phyloP scores from a whole-genome alignment of 37 sponge, comb jelly and placozoan species.

The Cliona cf. orientalis region DNA sequence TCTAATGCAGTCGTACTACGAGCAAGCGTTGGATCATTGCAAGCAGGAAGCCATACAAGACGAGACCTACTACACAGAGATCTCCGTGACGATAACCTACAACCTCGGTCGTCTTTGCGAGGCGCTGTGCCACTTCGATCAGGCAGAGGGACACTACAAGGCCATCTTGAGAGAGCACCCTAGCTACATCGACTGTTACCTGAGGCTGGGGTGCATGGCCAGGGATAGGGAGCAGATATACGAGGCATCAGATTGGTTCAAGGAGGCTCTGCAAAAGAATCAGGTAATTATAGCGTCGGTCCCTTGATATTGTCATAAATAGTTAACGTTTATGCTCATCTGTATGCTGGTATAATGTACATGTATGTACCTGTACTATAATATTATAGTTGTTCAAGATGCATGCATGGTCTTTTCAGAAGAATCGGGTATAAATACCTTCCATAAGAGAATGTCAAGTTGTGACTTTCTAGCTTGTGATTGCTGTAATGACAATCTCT shows the following conservation, averaged over 20 bases:
- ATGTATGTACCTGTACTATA: no score
- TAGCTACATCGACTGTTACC: slow-evolving; percentile 94
- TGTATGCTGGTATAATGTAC: no score
- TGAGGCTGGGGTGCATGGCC: slow-evolving; percentile 96
- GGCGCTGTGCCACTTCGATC: slow-evolving; percentile 68
- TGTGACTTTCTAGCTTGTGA: no score
- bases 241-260: slow-evolving; percentile 98
- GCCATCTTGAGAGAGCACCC: slow-evolving; percentile 74
- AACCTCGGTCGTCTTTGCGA: slow-evolving; percentile 94
- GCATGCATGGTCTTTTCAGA: no score
- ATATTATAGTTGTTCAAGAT: no score
- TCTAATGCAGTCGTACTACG: slow-evolving; percentile 70
- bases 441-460: no score
- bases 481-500: no score
- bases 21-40: slow-evolving; percentile 79
- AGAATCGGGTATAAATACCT: no score
- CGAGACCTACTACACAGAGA: slow-evolving; percentile 77
- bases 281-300: slow-evolving; percentile 60
- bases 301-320: no score
- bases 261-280: slow-evolving; percentile 86
- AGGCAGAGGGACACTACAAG: slow-evolving; percentile 89
- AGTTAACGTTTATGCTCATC: no score
- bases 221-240: slow-evolving; percentile 93
- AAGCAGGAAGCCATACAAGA: slow-evolving; percentile 84
- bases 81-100: slow-evolving; percentile 88